These are phyloP conservation scores for Drosophila subsilvestris DNA, from an alignment of 2,888 invertebrate species.

Conservation along the genomic window DNA sequence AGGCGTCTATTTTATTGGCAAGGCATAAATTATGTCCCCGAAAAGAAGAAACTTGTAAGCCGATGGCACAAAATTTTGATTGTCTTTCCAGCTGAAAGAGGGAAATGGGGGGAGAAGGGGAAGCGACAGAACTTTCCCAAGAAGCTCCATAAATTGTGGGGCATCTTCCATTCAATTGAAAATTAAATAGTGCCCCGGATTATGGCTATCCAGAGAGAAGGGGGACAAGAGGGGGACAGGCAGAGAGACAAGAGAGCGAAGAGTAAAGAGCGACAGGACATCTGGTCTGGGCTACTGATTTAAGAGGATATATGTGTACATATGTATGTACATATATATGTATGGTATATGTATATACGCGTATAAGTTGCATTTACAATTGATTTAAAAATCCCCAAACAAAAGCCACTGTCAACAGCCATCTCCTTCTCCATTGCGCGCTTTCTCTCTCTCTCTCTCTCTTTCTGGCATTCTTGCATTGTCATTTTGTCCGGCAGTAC, in stretches of 20 bases:
- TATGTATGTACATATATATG: neutral
- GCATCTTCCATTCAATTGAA: constrained; percentile 61
- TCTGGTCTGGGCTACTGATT: constrained; percentile 62
- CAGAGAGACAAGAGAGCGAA: neutral
- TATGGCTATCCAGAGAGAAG: constrained; percentile 43
- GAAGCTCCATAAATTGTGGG: constrained; percentile 61
- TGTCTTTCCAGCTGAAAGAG: constrained; percentile 55
- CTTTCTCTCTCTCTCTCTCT: constrained; percentile 1
- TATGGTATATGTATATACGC: constrained; percentile 6
- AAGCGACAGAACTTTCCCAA: constrained; percentile 25
- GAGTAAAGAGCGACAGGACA: constrained; percentile 34
- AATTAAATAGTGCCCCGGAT: constrained; percentile 75
- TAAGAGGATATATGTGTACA: constrained; percentile 46
- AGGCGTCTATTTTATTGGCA: constrained; percentile 69
- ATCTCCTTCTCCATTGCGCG: neutral
- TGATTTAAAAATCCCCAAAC: constrained; percentile 70
- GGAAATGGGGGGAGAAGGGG: neutral
- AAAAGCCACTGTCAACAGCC: constrained; percentile 66
- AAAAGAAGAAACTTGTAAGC: constrained; percentile 71
- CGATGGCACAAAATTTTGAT: constrained; percentile 72
- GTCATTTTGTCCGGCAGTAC: constrained; percentile 39
- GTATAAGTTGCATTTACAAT: constrained; percentile 74
- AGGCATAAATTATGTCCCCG: constrained; percentile 70
- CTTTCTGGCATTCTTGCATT: constrained; percentile 42
- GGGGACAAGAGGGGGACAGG: neutral